Evolutionary conservation across 2,888 invertebrate species (phyloP).

Genomic region (Dynastes hyllus): DNA sequence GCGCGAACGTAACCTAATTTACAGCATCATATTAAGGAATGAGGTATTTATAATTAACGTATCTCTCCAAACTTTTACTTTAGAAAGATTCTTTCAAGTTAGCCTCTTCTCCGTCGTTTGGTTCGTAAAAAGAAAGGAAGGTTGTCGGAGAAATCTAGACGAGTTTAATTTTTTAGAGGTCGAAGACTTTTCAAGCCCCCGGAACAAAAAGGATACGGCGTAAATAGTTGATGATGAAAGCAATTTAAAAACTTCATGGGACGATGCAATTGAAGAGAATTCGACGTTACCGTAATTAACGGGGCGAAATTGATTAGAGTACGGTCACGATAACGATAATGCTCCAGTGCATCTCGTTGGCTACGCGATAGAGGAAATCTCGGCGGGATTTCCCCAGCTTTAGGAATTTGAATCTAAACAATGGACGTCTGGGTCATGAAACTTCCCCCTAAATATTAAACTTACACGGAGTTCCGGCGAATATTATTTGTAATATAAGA

Average conservation of each 20-base stretch:
- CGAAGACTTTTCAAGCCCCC: no score
- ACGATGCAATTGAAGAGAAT: constrained; percentile 42
- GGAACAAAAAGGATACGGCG: constrained; percentile 20
- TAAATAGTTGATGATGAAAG: constrained; percentile 41
- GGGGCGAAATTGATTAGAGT: constrained; percentile 38
- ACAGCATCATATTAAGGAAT: constrained; percentile 15
- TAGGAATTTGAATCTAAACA: constrained; percentile 8
- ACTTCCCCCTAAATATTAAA: constrained; percentile 36
- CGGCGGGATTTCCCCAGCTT: constrained; percentile 5
- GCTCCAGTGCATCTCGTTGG: constrained; percentile 12
- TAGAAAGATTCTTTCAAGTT: neutral
- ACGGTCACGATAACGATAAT: constrained; percentile 30
- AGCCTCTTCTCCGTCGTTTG: neutral
- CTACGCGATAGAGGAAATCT: constrained; percentile 5
- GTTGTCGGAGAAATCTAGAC: constrained; percentile 14
- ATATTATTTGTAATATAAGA: constrained; percentile 45
- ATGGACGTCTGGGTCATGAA: constrained; percentile 22
- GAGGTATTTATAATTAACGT: constrained; percentile 22
- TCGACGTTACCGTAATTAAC: constrained; percentile 38
- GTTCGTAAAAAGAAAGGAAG: neutral
- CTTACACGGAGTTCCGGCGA: constrained; percentile 39
- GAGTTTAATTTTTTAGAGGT: constrained; percentile 35
- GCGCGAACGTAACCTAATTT: constrained; percentile 25
- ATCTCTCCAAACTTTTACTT: neutral
- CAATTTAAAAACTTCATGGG: constrained; percentile 40